Base-by-base conservation (phyloP, 2,888 invertebrate species). In the Tipula helvola region DNA sequence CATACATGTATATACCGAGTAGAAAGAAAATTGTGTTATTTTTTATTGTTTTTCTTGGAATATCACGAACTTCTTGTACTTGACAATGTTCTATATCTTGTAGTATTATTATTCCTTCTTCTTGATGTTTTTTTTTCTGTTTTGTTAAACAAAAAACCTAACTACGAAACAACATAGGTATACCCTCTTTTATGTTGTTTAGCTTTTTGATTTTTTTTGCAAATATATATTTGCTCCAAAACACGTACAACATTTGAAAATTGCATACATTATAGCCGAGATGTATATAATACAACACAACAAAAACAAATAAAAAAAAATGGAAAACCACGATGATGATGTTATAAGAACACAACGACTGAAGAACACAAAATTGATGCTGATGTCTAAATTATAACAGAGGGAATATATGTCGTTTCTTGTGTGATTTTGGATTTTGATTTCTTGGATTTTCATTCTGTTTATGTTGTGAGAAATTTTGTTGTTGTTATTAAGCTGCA, bases 21-120 rank as follows among this genome's bases (percentile, higher is more conserved):
- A 36, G 39, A 84, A 36, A 3, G 39, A 84, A 84, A 84, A 39
- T 84, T 84, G 84, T 84, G 84, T 39, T 84, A 16, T 84, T 84
- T 36, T 84, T 36, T 84, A 39, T 84, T 84, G 84, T n/a, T 84
- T 83, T 84, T 84, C 10, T 84, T 84, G n/a, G 41, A 36, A 39
- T 39, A 84, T 88, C 88, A 88, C 88, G 88, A 88, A 88, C 88
- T 88, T 87, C 87, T 88, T 88, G 88, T 88, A 88, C 84, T 84
- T 88, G 88, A 88, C 88, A 88, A 88, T 87, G 87, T 88, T 86
- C 88, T 87, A 47, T 47, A 57, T 83, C 86, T 36, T 86, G 86
- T 83, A 86, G 5, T 39, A 39, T 84, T 84, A 84, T 84, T 84
- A 84, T 41, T 39, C 39, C 12, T 36, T n/a, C 41, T 39, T 84